Percentiles rank a stretch among this genome's conserved stretches.
Evolutionary conservation across 2,797 vertebrate species (phyloP).

Genomic region (Onychomys torridus): DNA sequence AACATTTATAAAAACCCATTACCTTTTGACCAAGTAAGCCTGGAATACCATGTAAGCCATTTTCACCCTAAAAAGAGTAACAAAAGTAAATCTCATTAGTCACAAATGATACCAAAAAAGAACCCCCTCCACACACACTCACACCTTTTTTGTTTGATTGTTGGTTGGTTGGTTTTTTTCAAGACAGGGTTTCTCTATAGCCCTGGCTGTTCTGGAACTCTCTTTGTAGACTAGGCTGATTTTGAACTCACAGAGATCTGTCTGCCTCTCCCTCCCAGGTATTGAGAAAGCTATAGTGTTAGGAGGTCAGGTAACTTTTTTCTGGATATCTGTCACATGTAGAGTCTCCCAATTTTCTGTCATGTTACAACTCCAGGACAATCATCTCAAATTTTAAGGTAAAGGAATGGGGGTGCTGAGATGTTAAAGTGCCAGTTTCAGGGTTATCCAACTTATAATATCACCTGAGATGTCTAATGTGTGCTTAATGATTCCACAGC

Average conservation of each 20-base stretch:
- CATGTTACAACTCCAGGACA: neutral
- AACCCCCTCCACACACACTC: too few relatives aligned
- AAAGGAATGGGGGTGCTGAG: neutral
- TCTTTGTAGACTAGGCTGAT: neutral
- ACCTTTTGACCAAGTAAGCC: constrained; percentile 82
- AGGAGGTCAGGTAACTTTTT: neutral
- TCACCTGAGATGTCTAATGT: neutral
- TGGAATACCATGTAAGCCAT: constrained; percentile 80
- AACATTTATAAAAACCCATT: constrained; percentile 69
- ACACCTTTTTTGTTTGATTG: too few relatives aligned
- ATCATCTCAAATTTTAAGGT: neutral
- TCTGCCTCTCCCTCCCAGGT: neutral
- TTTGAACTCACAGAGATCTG: neutral
- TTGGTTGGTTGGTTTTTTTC: neutral
- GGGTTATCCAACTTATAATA: neutral
- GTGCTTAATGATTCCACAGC: neutral
- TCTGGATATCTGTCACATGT: neutral
- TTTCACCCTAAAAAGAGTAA: constrained; percentile 83
- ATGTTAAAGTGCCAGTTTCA: neutral
- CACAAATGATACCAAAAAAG: neutral
- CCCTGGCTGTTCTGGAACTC: neutral
- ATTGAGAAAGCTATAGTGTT: neutral
- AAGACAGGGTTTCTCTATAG: neutral
- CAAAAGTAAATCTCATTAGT: constrained; percentile 28
- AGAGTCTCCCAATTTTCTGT: neutral